Conservation (phyloP, 2,113 vertebrate genomes). For the Naja naja region DNA sequence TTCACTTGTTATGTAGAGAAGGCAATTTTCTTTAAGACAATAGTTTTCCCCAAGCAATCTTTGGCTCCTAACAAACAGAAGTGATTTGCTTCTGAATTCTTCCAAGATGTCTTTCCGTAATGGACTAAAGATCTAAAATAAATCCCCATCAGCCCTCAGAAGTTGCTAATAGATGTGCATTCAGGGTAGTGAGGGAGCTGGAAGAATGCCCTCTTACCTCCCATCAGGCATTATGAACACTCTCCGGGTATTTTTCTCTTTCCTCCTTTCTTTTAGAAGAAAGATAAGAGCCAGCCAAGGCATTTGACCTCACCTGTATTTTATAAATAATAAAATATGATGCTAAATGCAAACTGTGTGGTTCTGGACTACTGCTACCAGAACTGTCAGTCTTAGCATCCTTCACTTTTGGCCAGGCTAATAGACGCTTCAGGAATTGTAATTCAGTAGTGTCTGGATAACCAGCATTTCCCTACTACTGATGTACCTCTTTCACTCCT, state of each 20-base stretch:
- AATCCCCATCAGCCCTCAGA: background rate
- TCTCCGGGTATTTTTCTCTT: background rate
- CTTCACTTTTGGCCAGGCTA: background rate
- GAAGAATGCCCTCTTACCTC: background rate
- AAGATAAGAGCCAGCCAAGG: background rate
- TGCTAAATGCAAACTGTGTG: background rate
- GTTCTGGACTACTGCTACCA: background rate
- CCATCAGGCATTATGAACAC: background rate
- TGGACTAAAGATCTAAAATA: background rate
- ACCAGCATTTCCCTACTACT: background rate
- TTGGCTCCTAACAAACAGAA: background rate
- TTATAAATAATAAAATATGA: background rate
- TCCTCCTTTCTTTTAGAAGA: background rate
- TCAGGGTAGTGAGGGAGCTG: background rate
- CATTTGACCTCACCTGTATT: background rate
- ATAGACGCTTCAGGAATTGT: background rate
- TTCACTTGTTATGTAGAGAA: background rate
- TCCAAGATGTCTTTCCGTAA: background rate
- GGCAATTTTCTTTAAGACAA: background rate
- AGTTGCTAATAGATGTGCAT: background rate
- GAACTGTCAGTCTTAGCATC: background rate
- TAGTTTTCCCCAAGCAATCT: background rate
- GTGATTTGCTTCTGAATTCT: background rate
- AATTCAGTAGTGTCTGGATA: background rate
- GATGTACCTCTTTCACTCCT: slow-evolving; percentile 26